Conservation (phyloP, 2,888 invertebrate genomes). For the Nephrocerus scutellatus region DNA sequence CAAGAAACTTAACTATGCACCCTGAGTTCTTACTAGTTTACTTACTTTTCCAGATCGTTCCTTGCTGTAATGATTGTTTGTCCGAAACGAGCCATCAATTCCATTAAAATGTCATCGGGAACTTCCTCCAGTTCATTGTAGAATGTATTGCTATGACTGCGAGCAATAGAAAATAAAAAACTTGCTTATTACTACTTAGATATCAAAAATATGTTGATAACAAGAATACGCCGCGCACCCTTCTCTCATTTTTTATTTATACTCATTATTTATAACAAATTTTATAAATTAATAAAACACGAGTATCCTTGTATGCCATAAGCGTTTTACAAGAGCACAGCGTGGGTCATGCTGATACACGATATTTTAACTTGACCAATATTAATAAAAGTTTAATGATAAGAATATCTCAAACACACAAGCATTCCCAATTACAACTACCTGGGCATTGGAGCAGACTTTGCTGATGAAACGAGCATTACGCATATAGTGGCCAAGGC, state of each 20-base stretch:
- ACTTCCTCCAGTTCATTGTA: slow-evolving; percentile 62
- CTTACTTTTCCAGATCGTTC: slow-evolving; percentile 75
- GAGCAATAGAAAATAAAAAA: slow-evolving; percentile 9
- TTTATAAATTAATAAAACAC: too few species aligned
- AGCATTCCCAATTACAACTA: slow-evolving; percentile 48
- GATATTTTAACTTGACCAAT: too few species aligned
- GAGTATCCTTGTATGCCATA: too few species aligned
- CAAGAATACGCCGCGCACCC: background rate
- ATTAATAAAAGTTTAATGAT: too few species aligned
- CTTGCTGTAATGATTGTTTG: slow-evolving; percentile 69
- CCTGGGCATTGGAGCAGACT: slow-evolving; percentile 47
- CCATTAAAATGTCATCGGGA: slow-evolving; percentile 67
- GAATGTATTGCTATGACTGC: slow-evolving; percentile 44
- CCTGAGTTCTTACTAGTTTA: too few species aligned
- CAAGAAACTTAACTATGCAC: too few species aligned
- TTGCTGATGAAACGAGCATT: slow-evolving; percentile 36
- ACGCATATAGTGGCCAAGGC: slow-evolving; percentile 37
- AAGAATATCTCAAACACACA: too few species aligned
- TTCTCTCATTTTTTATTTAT: too few species aligned
- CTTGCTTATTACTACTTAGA: too few species aligned
- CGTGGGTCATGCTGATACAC: too few species aligned
- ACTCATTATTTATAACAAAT: too few species aligned
- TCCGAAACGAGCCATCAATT: slow-evolving; percentile 67
- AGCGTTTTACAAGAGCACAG: too few species aligned
- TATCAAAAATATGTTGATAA: slow-evolving; percentile 1